Evolutionary conservation across 2,888 invertebrate species (phyloP), one percentile per base, ranked within the genome.

Genomic region (Polylopha cassiicola): DNA sequence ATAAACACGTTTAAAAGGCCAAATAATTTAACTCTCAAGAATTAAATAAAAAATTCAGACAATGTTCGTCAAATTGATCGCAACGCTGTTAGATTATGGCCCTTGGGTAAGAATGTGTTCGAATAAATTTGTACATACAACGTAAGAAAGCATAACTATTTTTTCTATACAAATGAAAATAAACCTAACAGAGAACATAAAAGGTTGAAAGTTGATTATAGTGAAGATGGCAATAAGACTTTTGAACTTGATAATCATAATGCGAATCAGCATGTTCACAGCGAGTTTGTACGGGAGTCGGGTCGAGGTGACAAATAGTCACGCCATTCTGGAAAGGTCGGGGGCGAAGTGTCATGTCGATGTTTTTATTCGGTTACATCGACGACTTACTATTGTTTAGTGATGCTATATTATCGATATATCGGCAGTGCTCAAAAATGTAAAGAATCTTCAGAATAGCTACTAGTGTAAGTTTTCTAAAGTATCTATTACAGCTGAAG

Each of bases 241-340:
- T 65, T 71, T 59, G 46, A 29, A 47, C 43, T 37, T 39, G 34
- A 6, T 41, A 46, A 42, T 60, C 58, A 65, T 71, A 79, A 84
- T 81, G 77, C 60, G 70, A 81, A 84, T 82, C 81, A 73, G 70
- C 66, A 71, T 81, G 77, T 80, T 75, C 65, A 62, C 69, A 67
- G 70, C 73, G 63, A 70, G 65, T 65, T 62, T 65, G 73, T 82
- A 82, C 84, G 70, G 85, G 81, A 85, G 85, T 84, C 82, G 65
- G 74, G 72, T 73, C 65, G 70, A 70, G 72, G 84, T 84, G 85
- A 85, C 85, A 85, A 85, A 85, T 84, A 84, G 85, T 80, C 80
- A 78, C 75, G 76, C 72, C 66, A 74, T 71, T 58, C 70, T 65
- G 70, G 70, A 75, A 73, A 80, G 77, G 76, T 73, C 70, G 73